Conservation (phyloP, 2,888 invertebrate genomes). For the Cremastinae sp. region DNA sequence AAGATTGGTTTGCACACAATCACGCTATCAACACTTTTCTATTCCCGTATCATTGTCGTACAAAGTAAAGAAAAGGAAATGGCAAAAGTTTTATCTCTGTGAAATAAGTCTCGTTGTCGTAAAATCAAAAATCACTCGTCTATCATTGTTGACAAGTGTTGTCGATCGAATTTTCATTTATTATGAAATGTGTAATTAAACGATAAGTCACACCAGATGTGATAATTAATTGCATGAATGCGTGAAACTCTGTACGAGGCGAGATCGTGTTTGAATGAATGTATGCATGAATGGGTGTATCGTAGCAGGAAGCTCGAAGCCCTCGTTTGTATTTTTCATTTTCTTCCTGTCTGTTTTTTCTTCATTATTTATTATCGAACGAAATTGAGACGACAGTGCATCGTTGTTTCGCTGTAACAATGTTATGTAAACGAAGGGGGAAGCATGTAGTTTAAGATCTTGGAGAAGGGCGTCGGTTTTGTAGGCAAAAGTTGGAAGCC, state of each 20-base stretch:
- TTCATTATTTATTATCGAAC: slow-evolving; percentile 56
- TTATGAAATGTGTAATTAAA: slow-evolving; percentile 18
- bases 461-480: slow-evolving; percentile 41
- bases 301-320: too few species aligned
- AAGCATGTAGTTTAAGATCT: slow-evolving; percentile 39
- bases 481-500: slow-evolving; percentile 9
- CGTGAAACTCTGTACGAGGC: slow-evolving; percentile 14
- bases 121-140: slow-evolving; percentile 52
- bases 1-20: slow-evolving; percentile 48
- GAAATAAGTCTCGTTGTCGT: slow-evolving; percentile 57
- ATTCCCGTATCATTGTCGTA: slow-evolving; percentile 53
- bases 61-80: slow-evolving; percentile 8
- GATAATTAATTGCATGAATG: slow-evolving; percentile 22
- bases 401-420: slow-evolving; percentile 44
- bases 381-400: slow-evolving; percentile 48
- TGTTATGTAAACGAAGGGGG: slow-evolving; percentile 16
- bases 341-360: slow-evolving; percentile 24
- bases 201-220: slow-evolving; percentile 13
- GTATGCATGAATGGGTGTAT: slow-evolving; percentile 16
- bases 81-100: slow-evolving; percentile 39
- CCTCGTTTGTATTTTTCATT: slow-evolving; percentile 31
- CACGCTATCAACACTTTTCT: slow-evolving; percentile 64
- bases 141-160: slow-evolving; percentile 51
- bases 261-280: slow-evolving; percentile 18
- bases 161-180: slow-evolving; percentile 29